phyloP scores from a whole-genome alignment of 2,113 vertebrate species.

The Pycnonotus jocosus region DNA sequence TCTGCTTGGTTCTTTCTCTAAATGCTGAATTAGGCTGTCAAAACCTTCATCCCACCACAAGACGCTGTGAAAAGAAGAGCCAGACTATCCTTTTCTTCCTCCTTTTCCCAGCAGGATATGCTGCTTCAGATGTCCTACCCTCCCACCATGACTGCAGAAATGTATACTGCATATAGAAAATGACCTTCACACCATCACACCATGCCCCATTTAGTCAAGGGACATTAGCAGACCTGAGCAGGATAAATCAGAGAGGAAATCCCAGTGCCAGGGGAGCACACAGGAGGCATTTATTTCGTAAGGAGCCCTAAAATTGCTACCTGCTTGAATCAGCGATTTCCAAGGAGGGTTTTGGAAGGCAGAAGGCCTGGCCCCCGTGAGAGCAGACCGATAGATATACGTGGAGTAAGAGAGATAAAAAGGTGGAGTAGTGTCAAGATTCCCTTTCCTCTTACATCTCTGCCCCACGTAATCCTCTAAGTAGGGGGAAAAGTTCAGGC shows the following conservation, averaged over 20 bases:
- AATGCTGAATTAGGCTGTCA: slow-evolving; percentile 59
- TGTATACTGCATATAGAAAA: slow-evolving; percentile 21
- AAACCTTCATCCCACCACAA: slow-evolving; percentile 46
- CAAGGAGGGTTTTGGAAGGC: slow-evolving; percentile 9
- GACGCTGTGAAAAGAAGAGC: slow-evolving; percentile 14
- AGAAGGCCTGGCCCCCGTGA: neutral
- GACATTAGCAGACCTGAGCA: slow-evolving; percentile 51
- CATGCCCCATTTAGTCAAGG: neutral
- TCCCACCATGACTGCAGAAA: slow-evolving; percentile 5
- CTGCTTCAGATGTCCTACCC: slow-evolving; percentile 15
- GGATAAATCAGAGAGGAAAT: slow-evolving; percentile 70
- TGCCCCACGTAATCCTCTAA: slow-evolving; percentile 2
- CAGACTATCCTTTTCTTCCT: slow-evolving; percentile 9
- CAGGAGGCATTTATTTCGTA: slow-evolving; percentile 13
- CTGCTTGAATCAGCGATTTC: slow-evolving; percentile 62
- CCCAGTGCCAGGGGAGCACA: slow-evolving; percentile 33
- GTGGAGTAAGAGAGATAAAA: neutral
- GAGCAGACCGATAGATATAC: neutral
- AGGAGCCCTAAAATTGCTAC: slow-evolving; percentile 40
- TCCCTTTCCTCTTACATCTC: neutral
- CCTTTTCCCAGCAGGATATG: neutral
- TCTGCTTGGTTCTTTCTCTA: slow-evolving; percentile 43
- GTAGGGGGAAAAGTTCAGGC: neutral
- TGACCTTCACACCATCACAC: slow-evolving; percentile 62
- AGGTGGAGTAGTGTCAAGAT: neutral